Conservation (phyloP, 2,888 invertebrate genomes). For the Lamellibrachia columna region DNA sequence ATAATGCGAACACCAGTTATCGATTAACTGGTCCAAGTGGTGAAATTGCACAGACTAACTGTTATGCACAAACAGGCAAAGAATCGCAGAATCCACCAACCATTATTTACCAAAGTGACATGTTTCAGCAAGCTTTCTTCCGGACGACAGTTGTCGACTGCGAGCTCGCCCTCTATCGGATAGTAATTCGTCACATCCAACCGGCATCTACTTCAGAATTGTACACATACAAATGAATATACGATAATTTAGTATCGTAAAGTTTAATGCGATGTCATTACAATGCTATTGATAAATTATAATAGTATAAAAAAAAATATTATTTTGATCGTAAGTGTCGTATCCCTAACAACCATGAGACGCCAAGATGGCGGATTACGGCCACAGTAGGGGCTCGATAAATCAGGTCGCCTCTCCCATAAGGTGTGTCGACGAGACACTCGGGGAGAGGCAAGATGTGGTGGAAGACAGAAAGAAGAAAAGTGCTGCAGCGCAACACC, state of each 20-base stretch:
- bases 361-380: slow-evolving; percentile 1
- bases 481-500: neutral
- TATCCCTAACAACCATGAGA: neutral
- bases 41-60: neutral
- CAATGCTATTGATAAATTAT: neutral
- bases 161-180: neutral
- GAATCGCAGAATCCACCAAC: neutral
- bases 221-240: neutral
- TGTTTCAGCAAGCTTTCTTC: neutral
- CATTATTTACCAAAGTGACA: neutral
- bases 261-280: neutral
- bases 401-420: slow-evolving; percentile 26
- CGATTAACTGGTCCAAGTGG: neutral
- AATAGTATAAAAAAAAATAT: neutral
- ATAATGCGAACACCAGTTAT: neutral
- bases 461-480: neutral
- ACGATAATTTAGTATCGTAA: neutral
- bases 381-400: neutral
- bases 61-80: neutral
- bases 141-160: neutral
- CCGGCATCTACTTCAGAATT: neutral
- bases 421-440: slow-evolving; percentile 22
- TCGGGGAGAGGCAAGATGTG: slow-evolving; percentile 25
- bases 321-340: neutral
- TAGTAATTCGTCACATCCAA: neutral